phyloP scores from a whole-genome alignment of 2,113 vertebrate genomes.

The Clarias macrocephalus region DNA sequence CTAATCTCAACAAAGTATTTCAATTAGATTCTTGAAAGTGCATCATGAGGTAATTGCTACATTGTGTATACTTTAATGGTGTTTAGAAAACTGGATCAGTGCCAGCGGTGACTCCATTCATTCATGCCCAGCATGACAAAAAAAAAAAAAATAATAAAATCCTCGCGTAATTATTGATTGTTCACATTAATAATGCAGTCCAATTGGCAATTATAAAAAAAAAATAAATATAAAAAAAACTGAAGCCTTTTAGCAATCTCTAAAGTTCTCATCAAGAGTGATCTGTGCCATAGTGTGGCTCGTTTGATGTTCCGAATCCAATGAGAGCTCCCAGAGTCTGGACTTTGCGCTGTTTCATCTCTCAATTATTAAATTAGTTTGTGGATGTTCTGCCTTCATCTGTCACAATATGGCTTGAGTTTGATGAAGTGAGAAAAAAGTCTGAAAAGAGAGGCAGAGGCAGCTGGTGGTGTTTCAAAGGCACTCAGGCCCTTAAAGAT shows the following conservation, averaged over 20 bases:
- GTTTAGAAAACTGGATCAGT: neutral
- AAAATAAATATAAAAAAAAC: neutral
- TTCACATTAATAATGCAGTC: constrained; percentile 28
- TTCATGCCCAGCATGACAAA: neutral
- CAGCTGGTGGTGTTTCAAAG: constrained; percentile 95
- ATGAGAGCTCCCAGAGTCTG: constrained; percentile 64
- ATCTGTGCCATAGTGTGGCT: constrained; percentile 17
- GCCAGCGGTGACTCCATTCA: neutral
- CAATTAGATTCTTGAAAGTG: neutral
- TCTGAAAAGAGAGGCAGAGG: constrained; percentile 69
- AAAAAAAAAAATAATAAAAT: neutral
- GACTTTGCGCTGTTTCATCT: constrained; percentile 73
- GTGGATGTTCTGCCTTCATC: constrained; percentile 86
- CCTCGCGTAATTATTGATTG: constrained; percentile 25
- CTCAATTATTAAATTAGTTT: constrained; percentile 92
- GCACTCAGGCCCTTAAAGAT: constrained; percentile 87
- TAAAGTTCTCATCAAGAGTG: constrained; percentile 5
- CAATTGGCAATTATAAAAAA: neutral
- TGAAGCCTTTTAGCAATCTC: neutral
- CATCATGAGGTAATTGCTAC: neutral
- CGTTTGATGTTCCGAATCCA: constrained; percentile 35
- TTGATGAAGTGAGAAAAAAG: constrained; percentile 83
- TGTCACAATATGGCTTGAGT: constrained; percentile 96
- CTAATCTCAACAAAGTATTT: too few relatives aligned
- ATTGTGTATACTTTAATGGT: neutral